These are phyloP conservation scores for Acyrthosiphon pisum DNA, from an alignment of 1,140 invertebrate genomes.

Conservation along the genomic window DNA sequence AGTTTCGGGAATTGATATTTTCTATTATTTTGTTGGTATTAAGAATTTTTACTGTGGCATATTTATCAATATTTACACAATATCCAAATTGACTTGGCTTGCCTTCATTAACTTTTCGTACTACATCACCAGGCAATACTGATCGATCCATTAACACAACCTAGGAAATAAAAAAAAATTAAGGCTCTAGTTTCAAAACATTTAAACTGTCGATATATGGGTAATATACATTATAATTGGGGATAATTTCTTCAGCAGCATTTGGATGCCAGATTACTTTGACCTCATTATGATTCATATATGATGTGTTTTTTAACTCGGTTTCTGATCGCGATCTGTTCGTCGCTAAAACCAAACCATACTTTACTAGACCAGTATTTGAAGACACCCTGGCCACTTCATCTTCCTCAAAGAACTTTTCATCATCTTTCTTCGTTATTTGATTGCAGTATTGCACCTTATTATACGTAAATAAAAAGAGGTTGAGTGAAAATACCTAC, in stretches of 20 bases:
- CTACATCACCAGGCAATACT: conserved; percentile 92
- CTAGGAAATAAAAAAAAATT: conserved; percentile 62
- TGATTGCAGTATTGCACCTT: neutral
- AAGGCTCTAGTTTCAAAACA: neutral
- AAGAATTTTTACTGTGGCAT: too few species aligned
- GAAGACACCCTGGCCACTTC: conserved; percentile 84
- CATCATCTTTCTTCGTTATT: conserved; percentile 48
- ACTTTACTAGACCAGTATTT: conserved; percentile 82
- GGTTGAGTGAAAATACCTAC: neutral
- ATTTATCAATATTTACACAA: conserved; percentile 77
- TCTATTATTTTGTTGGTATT: too few species aligned
- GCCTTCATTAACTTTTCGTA: conserved; percentile 82
- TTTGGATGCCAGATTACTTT: conserved; percentile 82
- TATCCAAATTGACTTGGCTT: conserved; percentile 91
- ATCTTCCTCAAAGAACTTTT: conserved; percentile 81
- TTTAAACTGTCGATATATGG: neutral
- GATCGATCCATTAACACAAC: conserved; percentile 85
- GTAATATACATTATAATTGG: conserved; percentile 61
- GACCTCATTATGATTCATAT: conserved; percentile 76
- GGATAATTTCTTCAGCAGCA: conserved; percentile 74
- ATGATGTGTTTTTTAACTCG: conserved; percentile 66
- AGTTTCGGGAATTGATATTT: too few species aligned
- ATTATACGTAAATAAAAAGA: neutral
- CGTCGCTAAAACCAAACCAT: conserved; percentile 93
- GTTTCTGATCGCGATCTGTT: too few species aligned